Evolutionary conservation across 2,797 vertebrate genomes (phyloP).

Genomic region (Sebastes alutus): DNA sequence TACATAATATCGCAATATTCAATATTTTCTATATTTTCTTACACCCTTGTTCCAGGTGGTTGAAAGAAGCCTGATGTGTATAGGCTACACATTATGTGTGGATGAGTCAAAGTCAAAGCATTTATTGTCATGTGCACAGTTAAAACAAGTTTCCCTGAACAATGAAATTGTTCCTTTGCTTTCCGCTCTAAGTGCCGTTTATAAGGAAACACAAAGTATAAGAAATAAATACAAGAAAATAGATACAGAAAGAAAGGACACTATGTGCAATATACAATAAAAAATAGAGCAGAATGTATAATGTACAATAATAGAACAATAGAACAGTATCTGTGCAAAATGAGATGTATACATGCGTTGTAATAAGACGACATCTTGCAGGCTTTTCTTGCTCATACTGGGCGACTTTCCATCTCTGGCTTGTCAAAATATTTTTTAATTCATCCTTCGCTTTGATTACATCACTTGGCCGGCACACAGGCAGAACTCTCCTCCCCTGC

Average conservation of each 20-base stretch:
- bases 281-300: neutral
- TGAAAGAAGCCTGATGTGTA: neutral
- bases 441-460: constrained; percentile 45
- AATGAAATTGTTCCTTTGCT: too few relatives aligned
- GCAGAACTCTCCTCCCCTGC: constrained; percentile 17
- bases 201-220: too few relatives aligned
- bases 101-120: neutral
- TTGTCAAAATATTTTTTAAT: constrained; percentile 52
- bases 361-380: constrained; percentile 2
- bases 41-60: neutral
- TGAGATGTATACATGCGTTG: neutral
- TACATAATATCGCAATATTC: too few relatives aligned
- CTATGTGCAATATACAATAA: too few relatives aligned
- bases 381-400: constrained; percentile 8
- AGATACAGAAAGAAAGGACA: too few relatives aligned
- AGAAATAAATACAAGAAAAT: too few relatives aligned
- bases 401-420: constrained; percentile 22
- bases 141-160: too few relatives aligned
- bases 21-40: too few relatives aligned
- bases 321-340: too few relatives aligned
- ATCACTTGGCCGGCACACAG: constrained; percentile 41
- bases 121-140: neutral
- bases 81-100: too few relatives aligned
- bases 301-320: too few relatives aligned
- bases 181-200: too few relatives aligned